These are phyloP conservation scores for Piaya cayana DNA, from an alignment of 2,113 vertebrate genomes.

Conservation along the genomic window DNA sequence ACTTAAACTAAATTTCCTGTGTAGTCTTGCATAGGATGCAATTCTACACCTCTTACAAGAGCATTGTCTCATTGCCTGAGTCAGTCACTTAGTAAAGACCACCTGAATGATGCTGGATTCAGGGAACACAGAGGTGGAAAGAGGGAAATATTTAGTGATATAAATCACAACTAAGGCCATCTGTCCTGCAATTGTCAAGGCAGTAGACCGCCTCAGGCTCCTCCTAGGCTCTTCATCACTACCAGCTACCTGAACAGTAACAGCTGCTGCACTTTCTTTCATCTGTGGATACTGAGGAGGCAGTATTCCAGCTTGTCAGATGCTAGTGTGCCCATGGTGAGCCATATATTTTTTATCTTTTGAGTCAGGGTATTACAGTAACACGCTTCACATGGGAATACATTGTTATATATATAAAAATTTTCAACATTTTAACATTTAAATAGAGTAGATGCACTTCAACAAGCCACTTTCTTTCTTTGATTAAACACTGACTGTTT, in stretches of 20 bases:
- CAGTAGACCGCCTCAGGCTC: slow-evolving; percentile 58
- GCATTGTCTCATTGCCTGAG: slow-evolving; percentile 4
- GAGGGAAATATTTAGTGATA: slow-evolving; percentile 52
- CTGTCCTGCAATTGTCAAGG: slow-evolving; percentile 69
- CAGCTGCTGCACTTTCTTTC: slow-evolving; percentile 70
- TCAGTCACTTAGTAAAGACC: slow-evolving; percentile 16
- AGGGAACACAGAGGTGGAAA: slow-evolving; percentile 26
- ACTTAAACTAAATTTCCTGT: neutral
- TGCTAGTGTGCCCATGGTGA: slow-evolving; percentile 44
- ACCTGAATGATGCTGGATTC: neutral
- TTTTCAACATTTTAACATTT: slow-evolving; percentile 15
- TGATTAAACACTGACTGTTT: slow-evolving; percentile 40
- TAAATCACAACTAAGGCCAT: slow-evolving; percentile 63
- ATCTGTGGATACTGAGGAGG: slow-evolving; percentile 52
- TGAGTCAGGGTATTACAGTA: slow-evolving; percentile 44
- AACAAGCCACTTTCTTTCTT: slow-evolving; percentile 17
- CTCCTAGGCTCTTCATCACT: slow-evolving; percentile 68
- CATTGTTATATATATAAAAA: slow-evolving; percentile 35
- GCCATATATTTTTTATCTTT: slow-evolving; percentile 66
- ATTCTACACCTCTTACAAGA: neutral
- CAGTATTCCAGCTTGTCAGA: slow-evolving; percentile 62
- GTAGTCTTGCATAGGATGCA: neutral
- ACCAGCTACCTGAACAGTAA: slow-evolving; percentile 70
- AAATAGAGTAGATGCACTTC: slow-evolving; percentile 17
- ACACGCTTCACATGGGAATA: neutral